These are phyloP conservation scores for Trichoplusia ni DNA, from an alignment of 1,140 invertebrate species.

Conservation along the genomic window DNA sequence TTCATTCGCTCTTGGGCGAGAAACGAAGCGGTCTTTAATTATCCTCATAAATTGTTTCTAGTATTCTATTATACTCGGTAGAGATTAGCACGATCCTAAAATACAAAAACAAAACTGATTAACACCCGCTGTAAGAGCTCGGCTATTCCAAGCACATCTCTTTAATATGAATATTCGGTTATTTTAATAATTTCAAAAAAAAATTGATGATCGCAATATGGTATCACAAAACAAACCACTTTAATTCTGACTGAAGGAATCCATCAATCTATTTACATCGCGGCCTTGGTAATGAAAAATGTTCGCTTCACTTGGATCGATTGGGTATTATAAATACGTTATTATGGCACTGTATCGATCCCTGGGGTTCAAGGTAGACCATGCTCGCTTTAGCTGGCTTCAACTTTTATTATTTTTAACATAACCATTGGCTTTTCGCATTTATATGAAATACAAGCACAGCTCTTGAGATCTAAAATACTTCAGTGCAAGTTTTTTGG, in stretches of 20 bases:
- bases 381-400: neutral
- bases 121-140: neutral
- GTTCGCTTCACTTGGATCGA: conserved; percentile 25
- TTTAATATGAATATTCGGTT: neutral
- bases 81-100: conserved; percentile 13
- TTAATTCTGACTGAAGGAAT: conserved; percentile 17
- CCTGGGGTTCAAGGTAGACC: conserved; percentile 33
- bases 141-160: neutral
- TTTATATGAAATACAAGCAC: neutral
- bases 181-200: neutral
- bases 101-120: neutral
- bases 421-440: conserved; percentile 18
- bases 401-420: conserved; percentile 18
- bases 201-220: conserved; percentile 26
- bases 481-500: too few relatives aligned
- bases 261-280: conserved; percentile 25
- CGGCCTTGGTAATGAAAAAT: conserved; percentile 41
- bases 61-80: neutral
- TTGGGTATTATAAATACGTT: conserved; percentile 35
- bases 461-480: too few relatives aligned
- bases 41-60: too few relatives aligned
- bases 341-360: conserved; percentile 33
- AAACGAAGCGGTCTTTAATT: neutral
- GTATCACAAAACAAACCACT: conserved; percentile 16
- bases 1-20: neutral